These are phyloP conservation scores for Callocephalon fimbriatum DNA, from an alignment of 2,113 vertebrate genomes.

Conservation along the genomic window DNA sequence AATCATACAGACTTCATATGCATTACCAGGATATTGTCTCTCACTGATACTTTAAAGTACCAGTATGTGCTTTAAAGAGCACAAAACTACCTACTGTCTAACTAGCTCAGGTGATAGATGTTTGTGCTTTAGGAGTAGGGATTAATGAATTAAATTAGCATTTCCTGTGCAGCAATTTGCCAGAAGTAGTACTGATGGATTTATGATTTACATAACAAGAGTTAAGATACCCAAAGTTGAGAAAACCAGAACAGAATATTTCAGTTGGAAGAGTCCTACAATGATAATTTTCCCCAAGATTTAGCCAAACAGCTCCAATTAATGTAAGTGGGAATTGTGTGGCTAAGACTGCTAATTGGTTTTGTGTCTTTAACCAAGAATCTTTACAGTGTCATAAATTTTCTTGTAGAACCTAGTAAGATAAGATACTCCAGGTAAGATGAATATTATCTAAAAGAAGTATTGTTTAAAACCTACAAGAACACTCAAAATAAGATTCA, in stretches of 20 bases:
- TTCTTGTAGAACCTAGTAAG: neutral
- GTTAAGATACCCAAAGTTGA: neutral
- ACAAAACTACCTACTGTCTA: neutral
- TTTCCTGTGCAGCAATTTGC: neutral
- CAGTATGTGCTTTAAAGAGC: neutral
- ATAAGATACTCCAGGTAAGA: neutral
- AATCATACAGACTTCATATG: neutral
- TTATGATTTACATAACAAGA: neutral
- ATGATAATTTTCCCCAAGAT: neutral
- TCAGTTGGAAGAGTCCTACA: neutral
- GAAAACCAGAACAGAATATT: neutral
- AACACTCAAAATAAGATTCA: neutral
- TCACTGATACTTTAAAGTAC: neutral
- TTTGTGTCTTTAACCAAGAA: neutral
- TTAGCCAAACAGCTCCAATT: neutral
- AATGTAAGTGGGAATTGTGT: neutral
- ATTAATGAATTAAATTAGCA: conserved; percentile 11
- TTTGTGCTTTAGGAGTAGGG: neutral
- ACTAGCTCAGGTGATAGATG: neutral
- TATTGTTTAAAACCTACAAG: neutral
- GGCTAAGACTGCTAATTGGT: neutral
- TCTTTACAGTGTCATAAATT: neutral
- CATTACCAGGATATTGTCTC: neutral
- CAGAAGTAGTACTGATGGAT: neutral
- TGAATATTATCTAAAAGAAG: neutral